Base-by-base conservation (phyloP, 2,113 vertebrate species). In the Microcebus jonahi region DNA sequence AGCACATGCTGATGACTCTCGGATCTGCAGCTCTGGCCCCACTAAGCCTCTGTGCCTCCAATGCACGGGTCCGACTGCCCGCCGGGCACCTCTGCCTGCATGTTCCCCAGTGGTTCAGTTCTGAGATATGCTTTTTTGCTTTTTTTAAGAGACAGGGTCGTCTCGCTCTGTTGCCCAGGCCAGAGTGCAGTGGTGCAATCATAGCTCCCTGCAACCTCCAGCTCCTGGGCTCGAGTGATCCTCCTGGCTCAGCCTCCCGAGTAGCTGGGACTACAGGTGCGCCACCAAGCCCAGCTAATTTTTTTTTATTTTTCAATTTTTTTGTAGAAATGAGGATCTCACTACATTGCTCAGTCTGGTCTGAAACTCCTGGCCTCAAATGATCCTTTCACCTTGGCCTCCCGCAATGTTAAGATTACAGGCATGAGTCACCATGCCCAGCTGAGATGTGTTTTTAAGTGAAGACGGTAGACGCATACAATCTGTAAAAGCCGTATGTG, bases 1-100 rank as follows among this genome's bases (percentile, higher is more conserved):
- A 81, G 57, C 95, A 48, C 25, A 20, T 86, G 97, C 77, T 1
- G 29, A 50, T 96, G 95, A 95, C 95, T 96, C 92, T 82, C 85
- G 31, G 61, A 42, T 31, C 21, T 29, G 21, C 18, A 59, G 48
- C 42, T n/a, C 59, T 23, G 23, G 89, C 39, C 77, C 87, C 53
- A 27, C 71, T 3, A 8, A 48, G n/a, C 55, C 90, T 84, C 93
- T 2, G 17, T 17, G 42, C 42, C 61, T 67, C 63, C 25, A 29
- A 5, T 14, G 13, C 21, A 27, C 10, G 29, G 71, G 27, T 53
- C 57, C 6, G 7, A 13, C 36, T 12, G 36, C 48, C 23, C 0
- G 8, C 39, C 11, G 0, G 29, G 10, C 36, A 23, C 45, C 36
- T 50, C 42, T 2, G 6, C 25, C 63, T 31, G 3, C 10, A 36